These are phyloP conservation scores for Papilio protenor DNA, from an alignment of 2,888 invertebrate genomes.

Conservation along the genomic window DNA sequence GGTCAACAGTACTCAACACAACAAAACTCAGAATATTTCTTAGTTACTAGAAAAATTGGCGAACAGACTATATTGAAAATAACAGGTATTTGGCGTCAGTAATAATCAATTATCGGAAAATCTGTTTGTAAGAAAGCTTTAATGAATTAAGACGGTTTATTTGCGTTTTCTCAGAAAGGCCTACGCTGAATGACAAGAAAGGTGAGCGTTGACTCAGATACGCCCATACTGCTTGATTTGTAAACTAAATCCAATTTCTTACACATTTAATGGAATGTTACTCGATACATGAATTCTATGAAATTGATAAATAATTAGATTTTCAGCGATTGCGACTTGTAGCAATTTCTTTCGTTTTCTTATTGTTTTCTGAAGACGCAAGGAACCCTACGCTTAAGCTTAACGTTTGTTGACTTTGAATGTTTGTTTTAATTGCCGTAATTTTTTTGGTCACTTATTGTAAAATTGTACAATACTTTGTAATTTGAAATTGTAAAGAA, in stretches of 20 bases:
- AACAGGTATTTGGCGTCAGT: not conserved
- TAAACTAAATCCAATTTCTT: not conserved
- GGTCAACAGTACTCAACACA: no score
- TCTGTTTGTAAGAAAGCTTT: not conserved
- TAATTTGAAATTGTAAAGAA: no score
- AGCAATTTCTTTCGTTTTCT: no score
- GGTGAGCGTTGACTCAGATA: not conserved
- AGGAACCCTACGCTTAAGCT: no score
- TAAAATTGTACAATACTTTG: no score
- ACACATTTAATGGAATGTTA: not conserved
- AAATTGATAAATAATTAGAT: not conserved
- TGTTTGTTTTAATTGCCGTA: no score
- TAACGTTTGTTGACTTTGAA: no score
- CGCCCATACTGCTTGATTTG: not conserved
- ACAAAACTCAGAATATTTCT: not conserved
- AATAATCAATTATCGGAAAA: not conserved
- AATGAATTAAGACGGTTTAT: not conserved
- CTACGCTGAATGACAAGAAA: not conserved
- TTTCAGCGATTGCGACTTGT: no score
- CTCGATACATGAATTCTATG: not conserved
- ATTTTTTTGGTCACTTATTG: no score
- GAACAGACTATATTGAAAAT: not conserved
- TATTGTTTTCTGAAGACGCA: no score
- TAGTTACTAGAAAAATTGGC: not conserved
- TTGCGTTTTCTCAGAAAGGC: not conserved